These are phyloP conservation scores for Sakesphorus luctuosus DNA, from an alignment of 2,113 vertebrate species.

Conservation along the genomic window DNA sequence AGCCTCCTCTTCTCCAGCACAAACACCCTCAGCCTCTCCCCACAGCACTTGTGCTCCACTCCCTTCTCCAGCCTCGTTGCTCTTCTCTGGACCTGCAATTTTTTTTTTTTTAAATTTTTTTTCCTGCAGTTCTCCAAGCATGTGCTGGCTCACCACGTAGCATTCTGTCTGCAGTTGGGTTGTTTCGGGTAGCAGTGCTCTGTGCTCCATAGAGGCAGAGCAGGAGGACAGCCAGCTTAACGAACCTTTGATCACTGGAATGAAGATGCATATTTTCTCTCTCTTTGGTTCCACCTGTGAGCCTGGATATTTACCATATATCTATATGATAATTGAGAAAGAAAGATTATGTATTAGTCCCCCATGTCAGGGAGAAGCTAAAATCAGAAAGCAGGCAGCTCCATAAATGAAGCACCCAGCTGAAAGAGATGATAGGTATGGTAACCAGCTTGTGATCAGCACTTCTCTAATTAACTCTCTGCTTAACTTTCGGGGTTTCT, in stretches of 20 bases:
- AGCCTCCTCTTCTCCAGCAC: no score
- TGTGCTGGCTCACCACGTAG: not conserved
- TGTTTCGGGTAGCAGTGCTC: not conserved
- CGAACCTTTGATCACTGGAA: not conserved
- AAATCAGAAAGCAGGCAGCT: not conserved
- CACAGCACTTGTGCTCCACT: no score
- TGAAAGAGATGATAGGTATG: not conserved
- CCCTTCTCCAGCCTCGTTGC: no score
- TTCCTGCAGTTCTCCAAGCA: not conserved
- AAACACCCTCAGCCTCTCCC: no score
- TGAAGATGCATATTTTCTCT: not conserved
- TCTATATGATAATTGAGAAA: not conserved
- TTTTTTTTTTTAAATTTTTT: no score
- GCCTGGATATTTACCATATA: not conserved
- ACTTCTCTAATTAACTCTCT: not conserved
- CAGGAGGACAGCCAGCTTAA: not conserved
- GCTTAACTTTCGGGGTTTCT: slow-evolving; percentile 15
- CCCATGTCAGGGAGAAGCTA: not conserved
- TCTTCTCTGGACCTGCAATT: no score
- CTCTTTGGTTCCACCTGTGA: not conserved
- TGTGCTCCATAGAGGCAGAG: not conserved
- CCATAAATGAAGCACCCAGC: not conserved
- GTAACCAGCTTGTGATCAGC: not conserved
- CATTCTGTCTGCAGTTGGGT: fast-evolving
- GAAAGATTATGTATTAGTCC: not conserved